Conservation (phyloP, 1,140 invertebrate genomes). For the Leptoteleia sp. region DNA sequence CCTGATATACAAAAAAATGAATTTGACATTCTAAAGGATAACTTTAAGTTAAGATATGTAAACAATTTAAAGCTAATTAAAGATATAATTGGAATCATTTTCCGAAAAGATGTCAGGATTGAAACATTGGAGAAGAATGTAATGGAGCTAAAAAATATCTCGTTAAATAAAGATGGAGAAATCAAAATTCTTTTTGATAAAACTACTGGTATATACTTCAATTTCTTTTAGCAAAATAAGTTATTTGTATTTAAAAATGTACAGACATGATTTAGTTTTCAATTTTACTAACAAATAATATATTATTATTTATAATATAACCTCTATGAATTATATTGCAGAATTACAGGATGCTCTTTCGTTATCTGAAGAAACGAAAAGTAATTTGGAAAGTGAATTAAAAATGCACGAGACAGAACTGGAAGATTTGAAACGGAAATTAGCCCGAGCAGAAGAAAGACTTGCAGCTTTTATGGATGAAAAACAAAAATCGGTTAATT, state of each 20-base stretch:
- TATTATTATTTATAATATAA: too few relatives aligned
- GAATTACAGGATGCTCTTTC: conserved; percentile 75
- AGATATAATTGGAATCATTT: conserved; percentile 67
- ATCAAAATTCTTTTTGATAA: conserved; percentile 78
- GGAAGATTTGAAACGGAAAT: conserved; percentile 75
- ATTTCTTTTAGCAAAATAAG: too few relatives aligned
- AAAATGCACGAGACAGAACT: conserved; percentile 71
- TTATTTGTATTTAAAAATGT: too few relatives aligned
- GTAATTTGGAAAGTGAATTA: conserved; percentile 75
- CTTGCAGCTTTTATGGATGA: conserved; percentile 71
- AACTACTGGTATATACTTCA: conserved; percentile 68
- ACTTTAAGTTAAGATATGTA: conserved; percentile 70
- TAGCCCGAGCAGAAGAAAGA: conserved; percentile 76
- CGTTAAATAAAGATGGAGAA: conserved; percentile 75
- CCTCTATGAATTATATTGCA: conserved; percentile 38
- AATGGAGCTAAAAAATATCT: conserved; percentile 70
- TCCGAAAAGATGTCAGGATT: conserved; percentile 69
- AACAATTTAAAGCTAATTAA: conserved; percentile 72
- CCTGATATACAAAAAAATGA: conserved; percentile 67
- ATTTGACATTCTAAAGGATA: conserved; percentile 71
- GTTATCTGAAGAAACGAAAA: conserved; percentile 76
- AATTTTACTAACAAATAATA: too few relatives aligned
- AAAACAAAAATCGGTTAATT: conserved; percentile 79
- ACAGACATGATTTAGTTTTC: too few relatives aligned
- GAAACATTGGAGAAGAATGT: conserved; percentile 73